These are phyloP conservation scores for Dreissena polymorpha DNA, from an alignment of 1,140 invertebrate genomes.

Conservation along the genomic window DNA sequence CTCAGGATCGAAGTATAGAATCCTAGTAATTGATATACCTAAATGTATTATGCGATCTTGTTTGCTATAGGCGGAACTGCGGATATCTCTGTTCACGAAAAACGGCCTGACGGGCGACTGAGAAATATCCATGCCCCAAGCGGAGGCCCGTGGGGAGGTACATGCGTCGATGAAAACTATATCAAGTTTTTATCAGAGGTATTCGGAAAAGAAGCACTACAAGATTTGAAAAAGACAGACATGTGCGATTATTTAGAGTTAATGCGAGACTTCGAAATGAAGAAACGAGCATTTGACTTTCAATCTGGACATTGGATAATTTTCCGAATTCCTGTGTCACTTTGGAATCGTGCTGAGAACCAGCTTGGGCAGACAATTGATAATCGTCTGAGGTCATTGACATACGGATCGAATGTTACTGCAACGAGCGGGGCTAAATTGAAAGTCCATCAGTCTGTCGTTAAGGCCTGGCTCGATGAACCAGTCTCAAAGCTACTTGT, in stretches of 20 bases:
- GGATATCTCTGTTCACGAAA: slow-evolving; percentile 52
- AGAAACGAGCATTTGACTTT: slow-evolving; percentile 29
- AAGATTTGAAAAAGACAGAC: no score
- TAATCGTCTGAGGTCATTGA: not conserved
- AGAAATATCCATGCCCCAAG: slow-evolving; percentile 36
- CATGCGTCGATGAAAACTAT: slow-evolving; percentile 45
- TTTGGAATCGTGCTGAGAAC: slow-evolving; percentile 12
- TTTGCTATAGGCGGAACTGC: slow-evolving; percentile 45
- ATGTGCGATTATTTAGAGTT: slow-evolving; percentile 51
- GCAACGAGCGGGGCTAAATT: not conserved
- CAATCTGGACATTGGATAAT: not conserved
- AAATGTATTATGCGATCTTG: no score
- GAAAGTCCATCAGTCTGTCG: slow-evolving; percentile 4
- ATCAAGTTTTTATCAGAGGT: slow-evolving; percentile 34
- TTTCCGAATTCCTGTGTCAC: slow-evolving; percentile 15
- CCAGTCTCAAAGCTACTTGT: slow-evolving; percentile 10
- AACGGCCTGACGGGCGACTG: slow-evolving; percentile 27
- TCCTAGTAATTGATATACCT: no score
- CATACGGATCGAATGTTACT: not conserved
- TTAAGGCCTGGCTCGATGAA: slow-evolving; percentile 21
- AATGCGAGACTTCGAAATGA: slow-evolving; percentile 34
- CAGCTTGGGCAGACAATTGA: not conserved
- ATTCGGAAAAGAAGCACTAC: slow-evolving; percentile 32
- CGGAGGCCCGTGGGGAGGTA: slow-evolving; percentile 56
- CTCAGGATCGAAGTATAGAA: no score